These are phyloP conservation scores for Caenorhabditis angaria DNA, from an alignment of 2,888 invertebrate genomes.

Conservation along the genomic window DNA sequence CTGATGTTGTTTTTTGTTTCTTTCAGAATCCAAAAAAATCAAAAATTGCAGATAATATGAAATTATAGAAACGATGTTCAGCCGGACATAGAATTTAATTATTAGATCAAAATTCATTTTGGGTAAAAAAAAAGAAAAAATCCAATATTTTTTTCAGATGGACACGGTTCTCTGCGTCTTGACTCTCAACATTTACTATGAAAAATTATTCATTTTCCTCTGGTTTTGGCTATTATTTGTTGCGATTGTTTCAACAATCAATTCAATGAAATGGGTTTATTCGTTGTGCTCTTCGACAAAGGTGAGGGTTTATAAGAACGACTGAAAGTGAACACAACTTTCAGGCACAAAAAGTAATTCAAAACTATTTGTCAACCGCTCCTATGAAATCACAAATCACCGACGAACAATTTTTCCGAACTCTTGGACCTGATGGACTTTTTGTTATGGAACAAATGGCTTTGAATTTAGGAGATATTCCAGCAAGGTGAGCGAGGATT, in stretches of 20 bases:
- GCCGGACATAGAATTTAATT: no score
- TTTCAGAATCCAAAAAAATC: no score
- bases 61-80: no score
- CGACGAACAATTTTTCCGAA: slow-evolving; percentile 43
- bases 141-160: slow-evolving; percentile 54
- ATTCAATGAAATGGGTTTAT: slow-evolving; percentile 60
- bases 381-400: slow-evolving; percentile 26
- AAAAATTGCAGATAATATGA: no score
- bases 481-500: slow-evolving; percentile 56
- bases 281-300: slow-evolving; percentile 47
- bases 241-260: slow-evolving; percentile 57
- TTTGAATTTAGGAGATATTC: slow-evolving; percentile 69
- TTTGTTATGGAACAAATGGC: slow-evolving; percentile 69
- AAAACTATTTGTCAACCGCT: slow-evolving; percentile 41
- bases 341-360: slow-evolving; percentile 34
- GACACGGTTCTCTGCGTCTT: slow-evolving; percentile 71
- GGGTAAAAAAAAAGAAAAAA: background rate
- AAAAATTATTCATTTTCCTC: slow-evolving; percentile 70
- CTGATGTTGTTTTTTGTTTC: no score
- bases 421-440: slow-evolving; percentile 65
- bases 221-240: slow-evolving; percentile 72
- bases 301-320: slow-evolving; percentile 12
- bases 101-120: background rate
- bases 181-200: slow-evolving; percentile 71
- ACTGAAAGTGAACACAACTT: background rate